Base-by-base conservation (phyloP, 2,113 vertebrate species). In the Mohoua ochrocephala region DNA sequence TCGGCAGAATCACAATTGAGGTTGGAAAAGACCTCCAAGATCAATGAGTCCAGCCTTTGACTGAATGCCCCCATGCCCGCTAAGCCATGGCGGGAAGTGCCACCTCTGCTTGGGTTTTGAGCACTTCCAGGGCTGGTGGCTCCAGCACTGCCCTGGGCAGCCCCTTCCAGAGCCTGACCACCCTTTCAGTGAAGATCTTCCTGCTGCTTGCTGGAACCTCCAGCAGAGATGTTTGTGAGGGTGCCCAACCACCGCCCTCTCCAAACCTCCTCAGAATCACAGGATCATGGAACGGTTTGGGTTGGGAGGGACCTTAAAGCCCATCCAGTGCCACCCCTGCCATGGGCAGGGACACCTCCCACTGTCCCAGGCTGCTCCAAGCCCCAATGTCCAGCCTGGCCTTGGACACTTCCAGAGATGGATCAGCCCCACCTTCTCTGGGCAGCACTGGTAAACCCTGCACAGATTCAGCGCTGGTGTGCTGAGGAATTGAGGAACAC, bases 291-390 rank as follows among this genome's bases (percentile, higher is more conserved):
- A 21, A 11, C 15, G 30, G 3, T 17, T 73, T 31, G 50, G 31
- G 26, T 5, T 10, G 35, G 31, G 2, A 80, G 9, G 24, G 14
- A 22, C 6, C 9, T 24, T 9, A 31, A 79, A 64, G 0, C 24
- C 0, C 49, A 35, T 0, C 45, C 17, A 6, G 8, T 9, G 0
- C 19, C 74, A 41, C 9, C 28, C 16, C 37, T 17, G 42, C 52
- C 83, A 6, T 11, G 26, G 39, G 17, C 24, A 70, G n/a, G 56
- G 47, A 47, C 74, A 47, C 4, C n/a, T 79, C 1, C 49, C 84
- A 21, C 28, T 9, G 6, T 16, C 20, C 65, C 75, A 63, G n/a
- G 24, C 2, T n/a, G 74, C 30, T 70, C 47, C 63, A 0, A 57
- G 24, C 24, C 42, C 23, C 4, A 1, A n/a, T n/a, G n/a, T 28